Conservation (phyloP, 2,113 vertebrate species). For the Peromyscus leucopus region DNA sequence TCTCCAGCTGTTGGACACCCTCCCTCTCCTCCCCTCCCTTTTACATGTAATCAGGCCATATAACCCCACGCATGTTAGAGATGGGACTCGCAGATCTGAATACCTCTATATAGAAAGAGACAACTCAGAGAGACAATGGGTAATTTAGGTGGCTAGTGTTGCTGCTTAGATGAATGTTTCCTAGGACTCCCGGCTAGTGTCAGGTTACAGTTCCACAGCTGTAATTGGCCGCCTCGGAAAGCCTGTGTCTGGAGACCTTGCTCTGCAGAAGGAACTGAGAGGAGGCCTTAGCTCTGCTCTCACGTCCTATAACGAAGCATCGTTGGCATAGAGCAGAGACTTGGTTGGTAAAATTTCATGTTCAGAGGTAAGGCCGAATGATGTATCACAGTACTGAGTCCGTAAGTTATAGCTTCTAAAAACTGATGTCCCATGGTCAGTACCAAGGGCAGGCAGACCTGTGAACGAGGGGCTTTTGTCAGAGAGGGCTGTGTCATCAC, state of each 20-base stretch:
- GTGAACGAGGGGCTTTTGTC: not conserved
- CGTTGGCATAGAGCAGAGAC: not conserved
- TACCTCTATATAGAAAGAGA: constrained; percentile 42
- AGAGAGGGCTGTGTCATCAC: not conserved
- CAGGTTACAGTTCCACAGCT: constrained; percentile 39
- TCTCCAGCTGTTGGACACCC: constrained; percentile 74
- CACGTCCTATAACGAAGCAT: not conserved
- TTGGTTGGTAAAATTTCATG: constrained; percentile 38
- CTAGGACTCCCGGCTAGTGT: constrained; percentile 23
- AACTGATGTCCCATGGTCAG: not conserved
- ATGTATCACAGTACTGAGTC: not conserved
- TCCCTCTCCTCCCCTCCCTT: not conserved
- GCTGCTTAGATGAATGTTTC: constrained; percentile 53
- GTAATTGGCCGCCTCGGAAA: not conserved
- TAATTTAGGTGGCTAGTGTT: constrained; percentile 54
- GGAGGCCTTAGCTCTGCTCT: not conserved
- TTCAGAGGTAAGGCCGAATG: constrained; percentile 49
- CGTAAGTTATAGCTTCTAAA: not conserved
- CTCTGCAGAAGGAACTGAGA: constrained; percentile 4
- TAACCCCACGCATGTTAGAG: constrained; percentile 39
- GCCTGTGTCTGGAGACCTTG: not conserved
- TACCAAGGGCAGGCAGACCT: not conserved
- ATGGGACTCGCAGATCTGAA: constrained; percentile 55
- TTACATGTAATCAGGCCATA: constrained; percentile 20
- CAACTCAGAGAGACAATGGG: not conserved